Conservation (phyloP, 1,140 invertebrate genomes). For the Papilio helenus region DNA sequence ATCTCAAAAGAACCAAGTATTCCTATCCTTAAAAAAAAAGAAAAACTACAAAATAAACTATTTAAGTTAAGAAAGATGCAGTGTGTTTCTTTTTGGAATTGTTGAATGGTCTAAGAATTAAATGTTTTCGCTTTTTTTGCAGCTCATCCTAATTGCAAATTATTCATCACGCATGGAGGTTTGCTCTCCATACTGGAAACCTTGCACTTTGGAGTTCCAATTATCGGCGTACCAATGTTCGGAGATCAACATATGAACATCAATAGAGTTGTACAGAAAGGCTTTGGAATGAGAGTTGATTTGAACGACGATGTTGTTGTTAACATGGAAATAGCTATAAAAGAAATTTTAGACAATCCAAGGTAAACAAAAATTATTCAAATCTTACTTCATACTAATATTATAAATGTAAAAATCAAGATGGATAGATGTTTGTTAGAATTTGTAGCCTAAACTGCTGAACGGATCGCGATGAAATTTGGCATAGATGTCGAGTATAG, state of each 20-base stretch:
- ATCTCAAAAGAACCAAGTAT: not conserved
- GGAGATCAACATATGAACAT: slow-evolving; percentile 84
- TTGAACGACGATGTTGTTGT: slow-evolving; percentile 42
- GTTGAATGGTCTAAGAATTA: not conserved
- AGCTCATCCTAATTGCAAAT: slow-evolving; percentile 84
- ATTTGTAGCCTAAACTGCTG: no score
- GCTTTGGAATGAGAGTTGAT: slow-evolving; percentile 47
- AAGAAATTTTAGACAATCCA: slow-evolving; percentile 44
- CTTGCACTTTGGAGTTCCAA: slow-evolving; percentile 85
- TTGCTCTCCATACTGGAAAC: slow-evolving; percentile 85
- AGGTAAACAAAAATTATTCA: slow-evolving; percentile 42
- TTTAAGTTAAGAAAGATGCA: not conserved
- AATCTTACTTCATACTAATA: no score
- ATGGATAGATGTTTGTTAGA: no score
- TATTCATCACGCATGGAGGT: slow-evolving; percentile 87
- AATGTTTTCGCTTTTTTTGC: slow-evolving; percentile 65
- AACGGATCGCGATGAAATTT: no score
- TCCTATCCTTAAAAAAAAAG: not conserved
- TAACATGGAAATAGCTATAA: slow-evolving; percentile 47
- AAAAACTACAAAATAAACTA: not conserved
- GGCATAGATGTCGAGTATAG: no score
- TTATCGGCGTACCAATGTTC: slow-evolving; percentile 86
- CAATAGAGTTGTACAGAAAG: slow-evolving; percentile 43
- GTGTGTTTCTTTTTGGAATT: not conserved
- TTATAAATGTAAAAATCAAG: no score